A percentile compares a stretch with the other conserved stretches of the same genome.
phyloP scores from a whole-genome alignment of 2,797 vertebrate species.

The Poeciliopsis presidionis region DNA sequence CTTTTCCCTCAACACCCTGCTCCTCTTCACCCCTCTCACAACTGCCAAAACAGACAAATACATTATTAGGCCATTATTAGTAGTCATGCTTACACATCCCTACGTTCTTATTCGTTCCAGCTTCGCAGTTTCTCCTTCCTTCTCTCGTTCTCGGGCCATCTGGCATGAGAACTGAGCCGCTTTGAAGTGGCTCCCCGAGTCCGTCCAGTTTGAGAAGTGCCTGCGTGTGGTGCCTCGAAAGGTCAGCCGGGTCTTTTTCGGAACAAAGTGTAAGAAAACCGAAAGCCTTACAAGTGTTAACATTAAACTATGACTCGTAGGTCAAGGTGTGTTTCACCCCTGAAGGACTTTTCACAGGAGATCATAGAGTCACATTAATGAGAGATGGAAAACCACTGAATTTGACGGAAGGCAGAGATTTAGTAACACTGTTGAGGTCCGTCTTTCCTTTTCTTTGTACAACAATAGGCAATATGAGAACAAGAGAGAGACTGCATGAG shows the following conservation, averaged over 20 bases:
- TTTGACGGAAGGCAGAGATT: constrained; percentile 34
- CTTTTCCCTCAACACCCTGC: constrained; percentile 53
- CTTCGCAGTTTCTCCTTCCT: constrained; percentile 34
- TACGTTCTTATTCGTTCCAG: constrained; percentile 50
- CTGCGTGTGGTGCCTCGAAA: constrained; percentile 28
- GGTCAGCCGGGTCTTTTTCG: constrained; percentile 9
- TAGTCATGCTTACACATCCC: constrained; percentile 56
- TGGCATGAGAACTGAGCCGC: constrained; percentile 58
- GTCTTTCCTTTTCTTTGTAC: constrained; percentile 30
- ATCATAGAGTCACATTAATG: constrained; percentile 2
- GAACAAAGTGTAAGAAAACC: constrained; percentile 36
- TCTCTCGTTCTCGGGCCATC: constrained; percentile 48
- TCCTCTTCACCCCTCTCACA: constrained; percentile 58
- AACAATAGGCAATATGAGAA: constrained; percentile 38
- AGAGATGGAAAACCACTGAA: background rate
- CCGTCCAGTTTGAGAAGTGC: constrained; percentile 42
- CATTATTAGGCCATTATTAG: constrained; percentile 74
- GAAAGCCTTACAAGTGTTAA: constrained; percentile 43
- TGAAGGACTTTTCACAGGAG: constrained; percentile 1
- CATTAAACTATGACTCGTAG: constrained; percentile 46
- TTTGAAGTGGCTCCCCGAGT: constrained; percentile 70
- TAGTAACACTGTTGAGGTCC: constrained; percentile 22
- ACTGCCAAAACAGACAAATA: constrained; percentile 73
- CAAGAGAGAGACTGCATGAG: constrained; percentile 22
- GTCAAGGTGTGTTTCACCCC: constrained; percentile 24